Conservation (phyloP, 2,888 invertebrate genomes). For the Camptogramma bilineatum region DNA sequence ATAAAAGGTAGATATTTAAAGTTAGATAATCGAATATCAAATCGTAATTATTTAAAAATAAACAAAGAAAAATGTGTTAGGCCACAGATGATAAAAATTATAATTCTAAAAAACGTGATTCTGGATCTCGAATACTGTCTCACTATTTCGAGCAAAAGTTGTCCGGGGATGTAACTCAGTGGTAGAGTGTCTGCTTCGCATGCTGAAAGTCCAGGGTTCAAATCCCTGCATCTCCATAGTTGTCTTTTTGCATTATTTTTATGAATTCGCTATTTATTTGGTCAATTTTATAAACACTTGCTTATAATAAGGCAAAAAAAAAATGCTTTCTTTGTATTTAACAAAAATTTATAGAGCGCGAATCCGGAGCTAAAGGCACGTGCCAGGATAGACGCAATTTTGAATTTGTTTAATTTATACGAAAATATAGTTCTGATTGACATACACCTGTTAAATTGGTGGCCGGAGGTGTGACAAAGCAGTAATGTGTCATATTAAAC, state of each 20-base stretch:
- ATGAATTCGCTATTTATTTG: neutral
- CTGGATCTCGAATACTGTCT: neutral
- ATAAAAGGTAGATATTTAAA: too few relatives aligned
- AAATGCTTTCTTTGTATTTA: neutral
- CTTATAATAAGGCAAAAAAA: neutral
- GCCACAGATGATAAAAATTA: too few relatives aligned
- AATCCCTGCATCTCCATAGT: slow-evolving; percentile 86
- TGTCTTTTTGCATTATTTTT: slow-evolving; percentile 31
- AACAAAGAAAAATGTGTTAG: too few relatives aligned
- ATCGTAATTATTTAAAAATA: too few relatives aligned
- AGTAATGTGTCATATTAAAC: neutral
- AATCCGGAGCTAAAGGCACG: slow-evolving; percentile 54
- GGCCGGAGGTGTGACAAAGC: slow-evolving; percentile 1
- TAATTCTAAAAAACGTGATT: too few relatives aligned
- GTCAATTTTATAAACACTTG: neutral
- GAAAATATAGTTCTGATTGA: slow-evolving; percentile 49
- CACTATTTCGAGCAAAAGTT: slow-evolving; percentile 1
- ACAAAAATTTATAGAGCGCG: slow-evolving; percentile 59
- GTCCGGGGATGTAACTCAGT: slow-evolving; percentile 82
- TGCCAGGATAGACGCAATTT: slow-evolving; percentile 40
- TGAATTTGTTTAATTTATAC: slow-evolving; percentile 20
- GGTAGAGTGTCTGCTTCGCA: slow-evolving; percentile 88
- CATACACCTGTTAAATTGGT: slow-evolving; percentile 50
- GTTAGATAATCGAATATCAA: too few relatives aligned
- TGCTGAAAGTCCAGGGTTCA: slow-evolving; percentile 88